These are phyloP conservation scores for Leptinotarsa texana DNA, from an alignment of 1,140 invertebrate genomes.

Conservation along the genomic window DNA sequence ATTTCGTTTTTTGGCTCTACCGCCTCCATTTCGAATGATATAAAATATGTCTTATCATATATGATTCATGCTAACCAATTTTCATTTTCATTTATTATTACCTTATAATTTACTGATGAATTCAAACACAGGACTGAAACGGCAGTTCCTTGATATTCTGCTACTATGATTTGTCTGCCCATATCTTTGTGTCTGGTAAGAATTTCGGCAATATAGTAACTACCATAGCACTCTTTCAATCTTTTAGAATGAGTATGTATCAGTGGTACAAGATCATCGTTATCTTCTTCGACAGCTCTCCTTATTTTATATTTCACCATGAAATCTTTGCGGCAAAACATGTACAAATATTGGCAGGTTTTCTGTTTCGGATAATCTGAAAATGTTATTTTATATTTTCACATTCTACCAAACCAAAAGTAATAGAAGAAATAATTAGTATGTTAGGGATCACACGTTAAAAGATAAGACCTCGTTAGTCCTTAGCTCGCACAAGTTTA, in stretches of 20 bases:
- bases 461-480: too few relatives aligned
- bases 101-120: conserved; percentile 44
- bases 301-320: conserved; percentile 59
- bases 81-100: conserved; percentile 35
- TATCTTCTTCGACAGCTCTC: conserved; percentile 69
- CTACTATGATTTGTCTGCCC: conserved; percentile 53
- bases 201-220: conserved; percentile 73
- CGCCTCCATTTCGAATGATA: too few relatives aligned
- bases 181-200: conserved; percentile 57
- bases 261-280: conserved; percentile 71
- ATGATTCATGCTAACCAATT: neutral
- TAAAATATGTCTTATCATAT: neutral
- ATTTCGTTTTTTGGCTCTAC: too few relatives aligned
- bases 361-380: conserved; percentile 51
- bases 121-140: conserved; percentile 68
- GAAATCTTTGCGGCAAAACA: conserved; percentile 53
- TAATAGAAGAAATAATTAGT: too few relatives aligned
- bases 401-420: too few relatives aligned
- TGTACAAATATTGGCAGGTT: conserved; percentile 53
- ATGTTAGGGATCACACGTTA: too few relatives aligned
- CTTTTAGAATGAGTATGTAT: conserved; percentile 62
- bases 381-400: too few relatives aligned
- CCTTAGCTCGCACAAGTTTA: too few relatives aligned
- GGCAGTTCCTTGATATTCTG: conserved; percentile 59
- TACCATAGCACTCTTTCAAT: conserved; percentile 66